A percentile compares a stretch with the other conserved stretches of the same genome.
phyloP scores from a whole-genome alignment of 2,888 invertebrate species.

The Drosophila nr. perissopoda region DNA sequence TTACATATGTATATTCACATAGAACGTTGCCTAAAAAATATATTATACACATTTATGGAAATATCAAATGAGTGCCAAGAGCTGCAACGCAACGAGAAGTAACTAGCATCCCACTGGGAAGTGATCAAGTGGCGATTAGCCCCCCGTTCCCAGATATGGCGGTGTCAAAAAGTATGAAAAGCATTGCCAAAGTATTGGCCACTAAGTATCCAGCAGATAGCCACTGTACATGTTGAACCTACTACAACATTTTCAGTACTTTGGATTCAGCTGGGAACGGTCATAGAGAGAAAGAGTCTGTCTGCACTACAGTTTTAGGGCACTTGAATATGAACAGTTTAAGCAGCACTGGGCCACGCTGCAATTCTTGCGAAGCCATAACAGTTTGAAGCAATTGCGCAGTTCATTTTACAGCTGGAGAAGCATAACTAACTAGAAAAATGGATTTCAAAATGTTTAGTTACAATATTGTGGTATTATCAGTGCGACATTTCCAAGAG shows the following conservation, averaged over 20 bases:
- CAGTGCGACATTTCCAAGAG: not conserved
- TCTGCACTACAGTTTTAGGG: not conserved
- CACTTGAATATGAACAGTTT: not conserved
- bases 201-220: not conserved
- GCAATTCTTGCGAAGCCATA: not conserved
- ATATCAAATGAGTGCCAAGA: not conserved
- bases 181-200: not conserved
- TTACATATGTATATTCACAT: conserved; percentile 17
- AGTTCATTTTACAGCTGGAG: not conserved
- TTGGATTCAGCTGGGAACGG: not conserved
- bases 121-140: not conserved
- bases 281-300: not conserved
- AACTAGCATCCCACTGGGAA: not conserved
- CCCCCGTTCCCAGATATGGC: not conserved
- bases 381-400: not conserved
- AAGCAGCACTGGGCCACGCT: not conserved
- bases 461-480: not conserved
- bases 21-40: not conserved
- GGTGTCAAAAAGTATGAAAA: not conserved
- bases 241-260: conserved; percentile 5
- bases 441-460: not conserved
- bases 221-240: not conserved
- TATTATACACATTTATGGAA: not conserved
- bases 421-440: not conserved
- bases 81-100: not conserved